phyloP scores from a whole-genome alignment of 2,888 invertebrate species.

The Nemurella pictetii region DNA sequence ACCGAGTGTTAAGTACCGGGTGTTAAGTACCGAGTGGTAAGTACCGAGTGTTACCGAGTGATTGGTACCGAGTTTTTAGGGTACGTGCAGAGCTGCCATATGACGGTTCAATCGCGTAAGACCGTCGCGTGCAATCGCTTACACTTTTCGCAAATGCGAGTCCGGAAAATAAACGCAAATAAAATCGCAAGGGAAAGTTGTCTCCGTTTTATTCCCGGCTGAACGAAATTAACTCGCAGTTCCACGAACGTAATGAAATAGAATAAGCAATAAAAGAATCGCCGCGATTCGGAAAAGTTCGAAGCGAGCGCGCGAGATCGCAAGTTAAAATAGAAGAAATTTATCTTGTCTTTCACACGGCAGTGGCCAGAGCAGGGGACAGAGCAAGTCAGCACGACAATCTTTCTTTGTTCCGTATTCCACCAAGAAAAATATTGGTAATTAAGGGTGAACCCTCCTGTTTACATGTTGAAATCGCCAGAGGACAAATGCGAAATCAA shows the following conservation, averaged over 20 bases:
- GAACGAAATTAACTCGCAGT: not conserved
- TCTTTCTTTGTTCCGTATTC: not conserved
- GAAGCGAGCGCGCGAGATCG: not conserved
- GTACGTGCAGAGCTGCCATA: too few species aligned
- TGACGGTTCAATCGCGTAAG: too few species aligned
- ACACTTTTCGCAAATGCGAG: not conserved
- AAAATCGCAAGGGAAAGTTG: not conserved
- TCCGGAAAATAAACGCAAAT: not conserved
- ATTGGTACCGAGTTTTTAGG: too few species aligned
- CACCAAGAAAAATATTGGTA: not conserved
- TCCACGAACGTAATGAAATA: too few species aligned
- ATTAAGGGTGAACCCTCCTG: conserved; percentile 21
- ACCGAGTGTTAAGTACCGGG: too few species aligned
- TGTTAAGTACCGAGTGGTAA: too few species aligned
- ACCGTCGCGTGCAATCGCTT: not conserved
- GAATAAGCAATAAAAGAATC: too few species aligned
- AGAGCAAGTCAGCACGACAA: not conserved
- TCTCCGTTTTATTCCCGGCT: not conserved
- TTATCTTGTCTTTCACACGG: not conserved
- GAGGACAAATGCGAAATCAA: conserved; percentile 28
- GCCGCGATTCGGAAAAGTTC: too few species aligned
- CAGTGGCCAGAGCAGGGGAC: too few species aligned
- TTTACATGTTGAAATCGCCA: conserved; percentile 22
- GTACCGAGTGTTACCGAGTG: too few species aligned
- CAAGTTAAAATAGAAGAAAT: not conserved